Evolutionary conservation across 2,797 vertebrate species (phyloP).

Genomic region (Falco rusticolus): DNA sequence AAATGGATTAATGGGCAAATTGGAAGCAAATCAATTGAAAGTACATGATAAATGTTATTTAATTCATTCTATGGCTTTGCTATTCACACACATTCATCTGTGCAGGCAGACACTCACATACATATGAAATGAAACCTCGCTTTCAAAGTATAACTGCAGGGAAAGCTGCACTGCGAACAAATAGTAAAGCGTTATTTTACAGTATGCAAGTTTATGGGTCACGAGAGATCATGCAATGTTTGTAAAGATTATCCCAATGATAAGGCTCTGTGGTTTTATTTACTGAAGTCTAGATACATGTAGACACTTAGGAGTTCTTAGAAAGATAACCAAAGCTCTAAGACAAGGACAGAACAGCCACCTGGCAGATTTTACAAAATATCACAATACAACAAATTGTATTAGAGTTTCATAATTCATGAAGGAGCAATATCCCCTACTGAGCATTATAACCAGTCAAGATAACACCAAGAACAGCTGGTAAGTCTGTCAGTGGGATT

Average conservation of each 20-base stretch:
- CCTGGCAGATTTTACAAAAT: constrained; percentile 27
- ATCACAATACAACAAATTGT: neutral
- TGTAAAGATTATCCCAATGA: neutral
- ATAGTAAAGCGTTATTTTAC: neutral
- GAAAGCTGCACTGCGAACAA: neutral
- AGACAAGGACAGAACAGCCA: constrained; percentile 28
- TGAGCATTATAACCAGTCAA: constrained; percentile 26
- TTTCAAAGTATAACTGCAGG: neutral
- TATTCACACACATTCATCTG: neutral
- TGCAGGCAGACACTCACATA: neutral
- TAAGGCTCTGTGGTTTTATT: neutral
- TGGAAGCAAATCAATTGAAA: constrained; percentile 24
- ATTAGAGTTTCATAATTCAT: constrained; percentile 52
- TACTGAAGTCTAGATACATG: neutral
- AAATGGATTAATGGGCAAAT: constrained; percentile 20
- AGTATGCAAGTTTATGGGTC: neutral
- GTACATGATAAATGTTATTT: neutral
- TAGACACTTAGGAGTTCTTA: neutral
- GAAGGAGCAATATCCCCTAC: constrained; percentile 15
- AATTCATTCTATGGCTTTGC: constrained; percentile 2
- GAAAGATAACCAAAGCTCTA: constrained; percentile 5
- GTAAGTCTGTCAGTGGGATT: constrained; percentile 23
- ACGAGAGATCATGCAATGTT: neutral
- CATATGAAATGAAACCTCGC: neutral
- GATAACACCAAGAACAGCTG: constrained; percentile 34